Evolutionary conservation across 2,797 vertebrate species (phyloP).

Genomic region (Cichlasoma orientale): DNA sequence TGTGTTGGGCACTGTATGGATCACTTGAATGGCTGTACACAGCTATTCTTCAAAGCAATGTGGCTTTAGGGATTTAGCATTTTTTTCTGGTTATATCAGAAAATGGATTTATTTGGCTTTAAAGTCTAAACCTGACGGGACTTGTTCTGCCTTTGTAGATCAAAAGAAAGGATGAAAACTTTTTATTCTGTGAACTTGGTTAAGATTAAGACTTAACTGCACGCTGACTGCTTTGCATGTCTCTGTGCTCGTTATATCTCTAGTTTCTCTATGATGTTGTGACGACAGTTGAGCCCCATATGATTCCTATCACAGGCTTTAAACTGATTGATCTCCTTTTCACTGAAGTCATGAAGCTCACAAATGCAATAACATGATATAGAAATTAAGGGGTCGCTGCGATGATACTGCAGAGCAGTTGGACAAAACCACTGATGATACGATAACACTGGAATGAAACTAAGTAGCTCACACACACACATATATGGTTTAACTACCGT

Average conservation of each 20-base stretch:
- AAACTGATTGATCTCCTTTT: conserved; percentile 24
- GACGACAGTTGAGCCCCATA: conserved; percentile 1
- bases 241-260: neutral
- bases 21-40: conserved; percentile 30
- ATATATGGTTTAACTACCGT: neutral
- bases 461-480: conserved; percentile 4
- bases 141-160: conserved; percentile 6
- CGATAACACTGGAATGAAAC: conserved; percentile 5
- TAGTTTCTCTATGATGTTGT: conserved; percentile 6
- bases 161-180: neutral
- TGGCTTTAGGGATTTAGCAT: conserved; percentile 47
- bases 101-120: conserved; percentile 34
- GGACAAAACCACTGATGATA: neutral
- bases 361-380: conserved; percentile 20
- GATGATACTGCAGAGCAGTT: conserved; percentile 3
- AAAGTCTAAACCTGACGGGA: conserved; percentile 17
- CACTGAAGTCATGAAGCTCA: conserved; percentile 9
- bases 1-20: conserved; percentile 45
- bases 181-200: neutral
- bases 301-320: conserved; percentile 35
- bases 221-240: neutral
- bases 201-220: conserved; percentile 5
- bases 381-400: conserved; percentile 30
- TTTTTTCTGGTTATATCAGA: conserved; percentile 34
- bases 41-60: conserved; percentile 46